Conservation (phyloP, 2,113 vertebrate genomes). For the Mellivora capensis region DNA sequence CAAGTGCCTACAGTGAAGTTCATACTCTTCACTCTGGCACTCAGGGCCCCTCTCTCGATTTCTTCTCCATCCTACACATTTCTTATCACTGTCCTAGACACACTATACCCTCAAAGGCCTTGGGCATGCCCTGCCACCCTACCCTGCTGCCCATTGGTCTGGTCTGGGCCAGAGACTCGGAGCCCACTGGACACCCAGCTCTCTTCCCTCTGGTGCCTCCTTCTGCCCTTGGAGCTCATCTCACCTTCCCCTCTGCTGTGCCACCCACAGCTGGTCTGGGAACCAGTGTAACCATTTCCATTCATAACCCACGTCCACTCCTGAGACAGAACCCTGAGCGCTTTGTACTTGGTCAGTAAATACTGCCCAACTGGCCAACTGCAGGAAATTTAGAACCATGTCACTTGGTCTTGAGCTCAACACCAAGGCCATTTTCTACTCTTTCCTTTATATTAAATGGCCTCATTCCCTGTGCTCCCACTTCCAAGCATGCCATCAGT, state of each 20-base stretch:
- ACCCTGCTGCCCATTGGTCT: background rate
- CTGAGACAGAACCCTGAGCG: background rate
- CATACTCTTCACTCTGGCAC: background rate
- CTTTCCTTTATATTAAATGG: background rate
- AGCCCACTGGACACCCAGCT: too few relatives aligned
- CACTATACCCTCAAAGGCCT: background rate
- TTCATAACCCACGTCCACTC: background rate
- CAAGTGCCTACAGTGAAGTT: fast-evolving
- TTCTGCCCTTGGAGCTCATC: background rate
- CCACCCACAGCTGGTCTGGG: background rate
- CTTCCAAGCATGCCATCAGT: background rate
- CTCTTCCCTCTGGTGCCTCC: background rate
- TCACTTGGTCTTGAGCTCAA: background rate
- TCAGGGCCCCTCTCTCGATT: background rate
- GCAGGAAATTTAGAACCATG: background rate
- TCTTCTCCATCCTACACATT: background rate
- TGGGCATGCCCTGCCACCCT: fast-evolving
- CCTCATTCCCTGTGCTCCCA: background rate
- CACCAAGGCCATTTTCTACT: background rate
- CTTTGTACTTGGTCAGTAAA: fast-evolving
- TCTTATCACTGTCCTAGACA: background rate
- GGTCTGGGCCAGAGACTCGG: background rate
- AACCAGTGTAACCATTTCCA: background rate
- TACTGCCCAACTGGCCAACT: background rate
- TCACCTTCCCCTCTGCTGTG: background rate